These are phyloP conservation scores for Drosophila heteroneura DNA, from an alignment of 2,888 invertebrate genomes.

Conservation along the genomic window DNA sequence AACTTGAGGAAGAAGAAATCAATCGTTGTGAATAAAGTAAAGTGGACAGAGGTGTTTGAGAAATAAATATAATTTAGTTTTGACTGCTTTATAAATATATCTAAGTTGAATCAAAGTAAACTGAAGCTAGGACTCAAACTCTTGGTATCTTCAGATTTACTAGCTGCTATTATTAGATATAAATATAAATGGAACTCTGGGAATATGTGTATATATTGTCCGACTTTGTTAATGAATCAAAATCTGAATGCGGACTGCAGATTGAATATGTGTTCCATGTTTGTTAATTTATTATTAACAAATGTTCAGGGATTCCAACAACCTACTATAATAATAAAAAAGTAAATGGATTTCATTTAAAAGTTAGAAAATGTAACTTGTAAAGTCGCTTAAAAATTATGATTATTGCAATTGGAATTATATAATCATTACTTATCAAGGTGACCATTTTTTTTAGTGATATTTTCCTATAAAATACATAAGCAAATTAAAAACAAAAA, in stretches of 20 bases:
- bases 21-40: not conserved
- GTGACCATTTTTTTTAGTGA: too few relatives aligned
- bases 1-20: not conserved
- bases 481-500: too few relatives aligned
- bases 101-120: not conserved
- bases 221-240: not conserved
- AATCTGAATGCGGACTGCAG: not conserved
- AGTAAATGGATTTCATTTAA: too few relatives aligned
- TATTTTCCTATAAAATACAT: too few relatives aligned
- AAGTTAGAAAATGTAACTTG: too few relatives aligned
- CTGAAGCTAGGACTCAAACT: not conserved
- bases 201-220: not conserved
- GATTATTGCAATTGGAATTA: too few relatives aligned
- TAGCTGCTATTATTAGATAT: not conserved
- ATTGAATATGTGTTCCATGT: not conserved
- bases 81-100: not conserved
- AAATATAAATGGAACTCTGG: rapidly evolving
- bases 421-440: too few relatives aligned
- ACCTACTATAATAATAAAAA: too few relatives aligned
- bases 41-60: rapidly evolving
- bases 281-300: not conserved
- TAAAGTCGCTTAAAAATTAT: too few relatives aligned
- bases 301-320: too few relatives aligned
- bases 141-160: not conserved
- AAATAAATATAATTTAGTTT: not conserved